A percentile compares a stretch with the other conserved stretches of the same genome.
Evolutionary conservation across 2,888 invertebrate species (phyloP).

Genomic region (Harpagoxenus sublaevis): DNA sequence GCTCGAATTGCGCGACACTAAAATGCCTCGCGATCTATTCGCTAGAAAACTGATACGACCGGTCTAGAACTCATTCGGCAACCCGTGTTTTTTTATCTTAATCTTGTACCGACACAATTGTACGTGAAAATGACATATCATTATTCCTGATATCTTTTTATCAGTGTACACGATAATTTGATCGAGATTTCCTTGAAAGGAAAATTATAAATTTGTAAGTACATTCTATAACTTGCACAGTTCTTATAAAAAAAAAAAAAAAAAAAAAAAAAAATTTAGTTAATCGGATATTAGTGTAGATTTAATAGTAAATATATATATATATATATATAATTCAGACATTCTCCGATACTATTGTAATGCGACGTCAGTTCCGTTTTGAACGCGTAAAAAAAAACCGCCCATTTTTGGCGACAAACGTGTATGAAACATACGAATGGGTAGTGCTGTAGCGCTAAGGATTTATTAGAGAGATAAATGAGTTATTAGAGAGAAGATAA

Average conservation of each 20-base stretch:
- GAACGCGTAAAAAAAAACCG: neutral
- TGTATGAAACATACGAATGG: neutral
- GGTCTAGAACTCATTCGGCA: neutral
- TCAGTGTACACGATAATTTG: neutral
- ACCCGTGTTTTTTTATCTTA: conserved; percentile 14
- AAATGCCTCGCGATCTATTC: neutral
- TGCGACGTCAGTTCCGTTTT: neutral
- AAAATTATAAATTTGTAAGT: neutral
- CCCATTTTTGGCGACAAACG: neutral
- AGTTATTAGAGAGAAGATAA: neutral
- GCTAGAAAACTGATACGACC: neutral
- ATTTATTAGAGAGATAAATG: neutral
- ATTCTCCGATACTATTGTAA: neutral
- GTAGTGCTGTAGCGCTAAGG: neutral
- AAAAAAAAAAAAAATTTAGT: neutral
- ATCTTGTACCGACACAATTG: conserved; percentile 6
- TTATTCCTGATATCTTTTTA: neutral
- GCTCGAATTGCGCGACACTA: neutral
- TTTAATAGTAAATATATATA: neutral
- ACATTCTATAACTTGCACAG: neutral
- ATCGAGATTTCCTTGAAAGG: neutral
- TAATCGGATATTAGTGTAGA: neutral
- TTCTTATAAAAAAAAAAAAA: neutral
- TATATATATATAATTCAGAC: neutral
- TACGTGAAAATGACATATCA: conserved; percentile 15